Evolutionary conservation across 2,888 invertebrate genomes (phyloP).

Genomic region (Hirtodrosophila duncani): DNA sequence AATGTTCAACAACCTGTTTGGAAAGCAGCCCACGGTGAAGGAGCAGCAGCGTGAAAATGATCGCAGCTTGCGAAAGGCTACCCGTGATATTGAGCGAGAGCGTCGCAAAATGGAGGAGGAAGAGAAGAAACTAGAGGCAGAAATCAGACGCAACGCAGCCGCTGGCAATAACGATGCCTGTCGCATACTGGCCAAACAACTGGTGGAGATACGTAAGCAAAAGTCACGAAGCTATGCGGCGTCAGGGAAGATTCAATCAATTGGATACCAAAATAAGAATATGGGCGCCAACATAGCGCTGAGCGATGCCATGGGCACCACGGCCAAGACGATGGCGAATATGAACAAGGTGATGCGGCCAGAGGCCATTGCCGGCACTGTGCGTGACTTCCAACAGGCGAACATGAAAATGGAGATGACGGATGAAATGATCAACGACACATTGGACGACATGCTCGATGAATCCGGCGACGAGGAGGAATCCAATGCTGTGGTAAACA

Average conservation of each 20-base stretch:
- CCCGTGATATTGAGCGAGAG: constrained; percentile 91
- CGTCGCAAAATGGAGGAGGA: constrained; percentile 89
- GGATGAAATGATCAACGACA: constrained; percentile 96
- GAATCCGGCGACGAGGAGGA: constrained; percentile 95
- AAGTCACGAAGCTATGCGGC: constrained; percentile 90
- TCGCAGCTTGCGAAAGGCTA: constrained; percentile 86
- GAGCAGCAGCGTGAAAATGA: constrained; percentile 93
- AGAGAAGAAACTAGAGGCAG: constrained; percentile 93
- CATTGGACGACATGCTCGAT: constrained; percentile 91
- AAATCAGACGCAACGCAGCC: constrained; percentile 93
- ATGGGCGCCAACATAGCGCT: constrained; percentile 94
- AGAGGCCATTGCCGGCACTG: constrained; percentile 88
- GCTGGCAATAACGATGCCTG: constrained; percentile 92
- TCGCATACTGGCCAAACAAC: constrained; percentile 90
- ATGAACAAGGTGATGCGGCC: constrained; percentile 94
- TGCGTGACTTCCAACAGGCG: constrained; percentile 90
- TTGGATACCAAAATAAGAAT: constrained; percentile 91
- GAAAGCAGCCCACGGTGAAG: constrained; percentile 83
- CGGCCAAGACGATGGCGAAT: constrained; percentile 91
- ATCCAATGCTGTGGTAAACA: constrained; percentile 90
- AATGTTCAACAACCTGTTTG: constrained; percentile 80
- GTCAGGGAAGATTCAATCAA: constrained; percentile 87
- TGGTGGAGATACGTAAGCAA: constrained; percentile 92
- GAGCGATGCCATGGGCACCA: constrained; percentile 91
- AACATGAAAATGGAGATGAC: constrained; percentile 96